Evolutionary conservation across 2,113 vertebrate species (phyloP).

Genomic region (Alligator mississippiensis): DNA sequence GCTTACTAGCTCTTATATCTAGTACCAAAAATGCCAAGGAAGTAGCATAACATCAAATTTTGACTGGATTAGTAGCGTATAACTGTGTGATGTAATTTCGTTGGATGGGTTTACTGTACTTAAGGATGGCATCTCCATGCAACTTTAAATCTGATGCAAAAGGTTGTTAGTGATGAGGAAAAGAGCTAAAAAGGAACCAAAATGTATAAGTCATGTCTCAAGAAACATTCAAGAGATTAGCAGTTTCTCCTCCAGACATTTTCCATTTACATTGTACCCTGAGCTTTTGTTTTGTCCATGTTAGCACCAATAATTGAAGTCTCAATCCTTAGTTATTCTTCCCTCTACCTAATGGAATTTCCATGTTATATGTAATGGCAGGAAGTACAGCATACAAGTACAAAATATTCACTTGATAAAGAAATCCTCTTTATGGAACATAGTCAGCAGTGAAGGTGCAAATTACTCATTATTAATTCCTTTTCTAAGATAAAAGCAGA

Average conservation of each 20-base stretch:
- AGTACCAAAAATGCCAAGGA: conserved; percentile 6
- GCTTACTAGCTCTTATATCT: neutral
- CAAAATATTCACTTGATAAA: neutral
- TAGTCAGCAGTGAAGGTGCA: neutral
- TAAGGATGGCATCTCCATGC: conserved; percentile 40
- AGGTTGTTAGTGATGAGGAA: conserved; percentile 72
- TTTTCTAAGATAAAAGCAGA: neutral
- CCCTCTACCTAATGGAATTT: neutral
- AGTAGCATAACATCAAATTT: neutral
- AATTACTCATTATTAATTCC: neutral
- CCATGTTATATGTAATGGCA: neutral
- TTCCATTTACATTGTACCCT: conserved; percentile 26
- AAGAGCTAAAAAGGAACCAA: conserved; percentile 37
- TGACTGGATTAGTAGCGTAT: conserved; percentile 13
- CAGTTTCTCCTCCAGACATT: conserved; percentile 62
- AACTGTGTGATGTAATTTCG: conserved; percentile 9
- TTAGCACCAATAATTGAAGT: conserved; percentile 4
- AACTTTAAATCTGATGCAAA: conserved; percentile 79
- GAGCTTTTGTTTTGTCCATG: conserved; percentile 43
- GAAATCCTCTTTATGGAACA: neutral
- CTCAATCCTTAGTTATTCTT: neutral
- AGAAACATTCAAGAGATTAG: conserved; percentile 76
- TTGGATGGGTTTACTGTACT: conserved; percentile 53
- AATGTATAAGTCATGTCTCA: conserved; percentile 68
- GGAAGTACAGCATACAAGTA: neutral